Evolutionary conservation across 2,113 vertebrate genomes (phyloP).

Genomic region (Callaeas wilsoni): DNA sequence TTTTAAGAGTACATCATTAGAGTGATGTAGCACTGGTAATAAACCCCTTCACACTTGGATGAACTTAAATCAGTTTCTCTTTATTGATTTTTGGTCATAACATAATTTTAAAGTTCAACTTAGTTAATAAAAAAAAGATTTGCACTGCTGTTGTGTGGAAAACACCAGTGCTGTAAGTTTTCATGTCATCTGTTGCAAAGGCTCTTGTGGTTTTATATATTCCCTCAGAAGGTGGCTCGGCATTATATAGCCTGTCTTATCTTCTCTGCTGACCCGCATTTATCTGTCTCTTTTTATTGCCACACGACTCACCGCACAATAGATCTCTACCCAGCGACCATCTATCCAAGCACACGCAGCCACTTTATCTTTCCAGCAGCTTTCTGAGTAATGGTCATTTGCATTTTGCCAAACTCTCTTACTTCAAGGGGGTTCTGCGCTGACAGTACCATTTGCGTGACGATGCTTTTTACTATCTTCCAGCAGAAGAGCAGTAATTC

Average conservation of each 20-base stretch:
- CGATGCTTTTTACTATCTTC: neutral
- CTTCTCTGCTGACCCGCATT: neutral
- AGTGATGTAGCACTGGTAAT: slow-evolving; percentile 84
- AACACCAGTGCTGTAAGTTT: slow-evolving; percentile 69
- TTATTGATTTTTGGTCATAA: slow-evolving; percentile 88
- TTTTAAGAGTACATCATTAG: slow-evolving; percentile 87
- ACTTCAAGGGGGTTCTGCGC: neutral
- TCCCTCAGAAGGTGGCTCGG: slow-evolving; percentile 5
- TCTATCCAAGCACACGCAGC: neutral
- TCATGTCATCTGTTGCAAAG: slow-evolving; percentile 48
- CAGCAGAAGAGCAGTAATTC: neutral
- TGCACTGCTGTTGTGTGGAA: slow-evolving; percentile 64
- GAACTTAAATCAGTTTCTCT: slow-evolving; percentile 88
- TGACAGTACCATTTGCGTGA: neutral
- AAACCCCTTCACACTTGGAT: slow-evolving; percentile 84
- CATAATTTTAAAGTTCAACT: slow-evolving; percentile 89
- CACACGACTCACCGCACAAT: neutral
- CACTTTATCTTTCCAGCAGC: neutral
- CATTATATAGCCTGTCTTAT: slow-evolving; percentile 24
- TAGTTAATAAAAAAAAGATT: slow-evolving; percentile 86
- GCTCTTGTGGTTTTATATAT: slow-evolving; percentile 19
- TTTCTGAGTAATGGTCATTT: neutral
- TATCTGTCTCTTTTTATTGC: slow-evolving; percentile 33
- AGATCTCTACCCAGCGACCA: neutral
- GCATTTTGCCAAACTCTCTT: neutral